Percentiles rank a stretch among this genome's conserved stretches.
Evolutionary conservation across 2,888 invertebrate species (phyloP).

Genomic region (Reticulitermes lucifugus): DNA sequence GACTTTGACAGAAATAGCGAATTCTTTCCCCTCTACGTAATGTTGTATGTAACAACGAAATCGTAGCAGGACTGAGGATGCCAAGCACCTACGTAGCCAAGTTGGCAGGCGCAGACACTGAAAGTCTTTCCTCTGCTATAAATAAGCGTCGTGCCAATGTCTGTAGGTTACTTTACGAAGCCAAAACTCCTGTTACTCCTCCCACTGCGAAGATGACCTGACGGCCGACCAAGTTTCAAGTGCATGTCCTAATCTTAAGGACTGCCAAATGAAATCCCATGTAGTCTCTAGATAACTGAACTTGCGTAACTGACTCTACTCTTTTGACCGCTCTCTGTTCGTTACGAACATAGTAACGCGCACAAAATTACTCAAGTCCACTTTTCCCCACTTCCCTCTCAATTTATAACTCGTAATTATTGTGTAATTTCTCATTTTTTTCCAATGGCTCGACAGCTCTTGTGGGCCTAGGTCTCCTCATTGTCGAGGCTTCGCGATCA

Average conservation of each 20-base stretch:
- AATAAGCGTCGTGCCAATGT: slow-evolving; percentile 32
- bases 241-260: neutral
- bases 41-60: neutral
- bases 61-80: neutral
- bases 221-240: neutral
- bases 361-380: too few species aligned
- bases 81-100: slow-evolving; percentile 11
- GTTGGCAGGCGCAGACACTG: slow-evolving; percentile 24
- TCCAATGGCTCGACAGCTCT: too few species aligned
- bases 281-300: too few species aligned
- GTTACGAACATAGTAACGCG: too few species aligned
- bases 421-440: too few species aligned
- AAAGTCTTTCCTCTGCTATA: slow-evolving; percentile 10
- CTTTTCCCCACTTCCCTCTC: too few species aligned
- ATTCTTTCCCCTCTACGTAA: neutral
- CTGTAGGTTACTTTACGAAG: slow-evolving; percentile 20
- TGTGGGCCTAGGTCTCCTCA: too few species aligned
- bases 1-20: slow-evolving; percentile 5
- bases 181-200: neutral
- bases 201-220: neutral
- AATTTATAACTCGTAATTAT: too few species aligned
- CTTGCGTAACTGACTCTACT: too few species aligned
- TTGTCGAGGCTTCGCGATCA: too few species aligned
- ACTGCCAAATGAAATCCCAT: neutral
- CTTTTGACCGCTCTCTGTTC: too few species aligned